Base-by-base conservation (phyloP, 2,888 invertebrate species). In the Drosophila seclusa region DNA sequence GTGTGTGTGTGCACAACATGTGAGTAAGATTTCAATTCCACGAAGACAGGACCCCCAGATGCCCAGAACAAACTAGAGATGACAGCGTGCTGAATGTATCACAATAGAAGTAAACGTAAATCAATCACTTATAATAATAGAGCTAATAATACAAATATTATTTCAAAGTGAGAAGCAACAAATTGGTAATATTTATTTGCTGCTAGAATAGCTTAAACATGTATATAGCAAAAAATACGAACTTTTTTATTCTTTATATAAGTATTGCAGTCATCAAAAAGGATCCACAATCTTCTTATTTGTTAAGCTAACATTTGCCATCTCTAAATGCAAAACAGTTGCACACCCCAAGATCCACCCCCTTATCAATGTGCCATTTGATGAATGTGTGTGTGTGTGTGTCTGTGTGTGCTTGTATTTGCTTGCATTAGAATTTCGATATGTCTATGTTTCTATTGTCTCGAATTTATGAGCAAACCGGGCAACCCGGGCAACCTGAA, bases 1-100 rank as follows among this genome's bases (percentile, higher is more conserved):
- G 34, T 54, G 32, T 24, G 34, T 50, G 31, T 65, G 71, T 67
- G 82, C 74, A 68, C 78, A 81, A 72, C 54, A 80, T 72, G 67
- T 67, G 66, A 64, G 40, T 67, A 67, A 72, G 73, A 80, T 72
- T 72, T 67, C 45, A 58, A 64, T 57, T 50, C 55, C 50, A 31
- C 40, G 8, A 24, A 31, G 50, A 29, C 42, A 31, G 18, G 21
- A 45, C 29, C 21, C 57, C 7, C 32, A 49, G 38, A 42, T 27
- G 27, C 18, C 34, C 24, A 45, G 27, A 13, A 27, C 4, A 4
- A 27, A 38, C 31, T 58, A 62, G 63, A 38, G 67, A 58, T 61
- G 63, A 38, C 40, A 63, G 2, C 13, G 13, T 21, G 36, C 10
- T 32, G 0, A 63, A 50, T 27, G 6, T 4, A 42, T 45, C 34